phyloP scores from a whole-genome alignment of 2,888 invertebrate genomes.

The Coleophora deauratella region DNA sequence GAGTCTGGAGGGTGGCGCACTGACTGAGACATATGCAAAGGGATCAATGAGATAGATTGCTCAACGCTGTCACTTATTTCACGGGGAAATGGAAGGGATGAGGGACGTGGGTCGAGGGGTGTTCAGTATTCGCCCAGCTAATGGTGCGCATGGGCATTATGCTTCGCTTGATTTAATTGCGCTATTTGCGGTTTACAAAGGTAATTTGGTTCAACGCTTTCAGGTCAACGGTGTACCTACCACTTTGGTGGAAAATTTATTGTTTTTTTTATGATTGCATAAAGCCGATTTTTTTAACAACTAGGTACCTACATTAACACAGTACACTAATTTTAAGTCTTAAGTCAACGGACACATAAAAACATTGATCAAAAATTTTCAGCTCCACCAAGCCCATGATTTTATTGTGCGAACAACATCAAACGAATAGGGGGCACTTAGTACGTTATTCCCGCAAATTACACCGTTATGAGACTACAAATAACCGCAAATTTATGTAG shows the following conservation, averaged over 20 bases:
- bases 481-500: slow-evolving; percentile 66
- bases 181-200: slow-evolving; percentile 24
- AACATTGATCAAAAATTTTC: slow-evolving; percentile 24
- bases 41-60: slow-evolving; percentile 67
- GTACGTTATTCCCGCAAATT: slow-evolving; percentile 51
- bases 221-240: too few species aligned
- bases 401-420: slow-evolving; percentile 41
- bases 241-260: too few species aligned
- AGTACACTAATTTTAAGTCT: too few species aligned
- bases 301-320: too few species aligned
- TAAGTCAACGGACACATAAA: too few species aligned
- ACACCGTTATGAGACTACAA: slow-evolving; percentile 57
- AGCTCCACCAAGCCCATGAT: slow-evolving; percentile 31
- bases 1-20: slow-evolving; percentile 31
- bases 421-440: slow-evolving; percentile 44
- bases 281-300: too few species aligned
- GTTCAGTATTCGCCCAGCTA: slow-evolving; percentile 29
- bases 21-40: slow-evolving; percentile 67
- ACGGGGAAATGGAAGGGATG: slow-evolving; percentile 34
- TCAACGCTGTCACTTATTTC: slow-evolving; percentile 55
- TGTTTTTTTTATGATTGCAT: too few species aligned
- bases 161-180: slow-evolving; percentile 39
- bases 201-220: not conserved
- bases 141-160: slow-evolving; percentile 57
- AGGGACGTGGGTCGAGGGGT: slow-evolving; percentile 7